Conservation (phyloP, 2,888 invertebrate genomes). For the Allolobophora icterica region DNA sequence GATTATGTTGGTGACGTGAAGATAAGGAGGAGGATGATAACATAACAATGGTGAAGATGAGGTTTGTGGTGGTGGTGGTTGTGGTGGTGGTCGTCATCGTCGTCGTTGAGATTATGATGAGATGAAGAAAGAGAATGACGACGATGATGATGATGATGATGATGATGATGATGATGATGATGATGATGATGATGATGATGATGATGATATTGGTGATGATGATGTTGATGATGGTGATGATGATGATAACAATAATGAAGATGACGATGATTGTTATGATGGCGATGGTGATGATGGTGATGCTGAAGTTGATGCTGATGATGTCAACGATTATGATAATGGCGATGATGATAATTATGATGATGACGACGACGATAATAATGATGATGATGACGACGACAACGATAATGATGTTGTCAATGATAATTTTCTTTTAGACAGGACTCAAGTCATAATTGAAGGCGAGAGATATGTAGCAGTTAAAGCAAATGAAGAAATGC, state of each 20-base stretch:
- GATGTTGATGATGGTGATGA: background rate
- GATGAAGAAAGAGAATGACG: too few relatives aligned
- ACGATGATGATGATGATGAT: background rate
- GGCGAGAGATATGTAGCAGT: background rate
- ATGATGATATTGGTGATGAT: background rate
- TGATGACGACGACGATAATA: background rate
- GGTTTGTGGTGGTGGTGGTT: too few relatives aligned
- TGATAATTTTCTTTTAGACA: background rate
- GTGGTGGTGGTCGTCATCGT: too few relatives aligned
- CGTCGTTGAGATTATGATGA: background rate
- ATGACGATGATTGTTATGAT: background rate
- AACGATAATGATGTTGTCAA: background rate
- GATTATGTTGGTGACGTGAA: too few relatives aligned
- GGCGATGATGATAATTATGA: too few relatives aligned
- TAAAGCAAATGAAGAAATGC: background rate
- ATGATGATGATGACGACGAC: background rate
- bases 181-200: background rate
- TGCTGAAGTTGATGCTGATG: too few relatives aligned
- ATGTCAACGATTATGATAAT: too few relatives aligned
- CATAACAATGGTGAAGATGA: too few relatives aligned
- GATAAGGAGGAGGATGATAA: too few relatives aligned
- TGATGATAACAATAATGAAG: background rate
- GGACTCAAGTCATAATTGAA: slow-evolving; percentile 2
- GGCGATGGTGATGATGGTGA: too few relatives aligned
- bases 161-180: background rate